Evolutionary conservation across 2,797 vertebrate genomes (phyloP).

Genomic region (Pantherophis alleghaniensis): DNA sequence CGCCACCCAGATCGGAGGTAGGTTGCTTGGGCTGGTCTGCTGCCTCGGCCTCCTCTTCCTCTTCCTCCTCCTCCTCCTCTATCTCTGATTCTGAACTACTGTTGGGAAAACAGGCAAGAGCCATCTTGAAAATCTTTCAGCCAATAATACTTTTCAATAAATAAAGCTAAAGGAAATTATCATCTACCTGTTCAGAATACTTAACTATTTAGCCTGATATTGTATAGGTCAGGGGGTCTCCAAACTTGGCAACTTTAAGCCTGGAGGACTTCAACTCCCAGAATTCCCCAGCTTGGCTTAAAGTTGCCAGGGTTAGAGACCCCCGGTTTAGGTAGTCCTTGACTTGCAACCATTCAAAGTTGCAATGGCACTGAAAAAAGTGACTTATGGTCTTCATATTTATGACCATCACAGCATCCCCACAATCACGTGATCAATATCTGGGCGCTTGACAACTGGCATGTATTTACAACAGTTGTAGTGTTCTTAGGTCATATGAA

Average conservation of each 20-base stretch:
- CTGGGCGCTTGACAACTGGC: background rate
- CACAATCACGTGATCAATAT: background rate
- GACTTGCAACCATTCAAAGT: background rate
- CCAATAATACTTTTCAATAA: background rate
- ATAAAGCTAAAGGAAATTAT: background rate
- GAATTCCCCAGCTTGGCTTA: too few species aligned
- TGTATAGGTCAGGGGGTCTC: background rate
- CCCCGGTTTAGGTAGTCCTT: background rate
- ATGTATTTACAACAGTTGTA: background rate
- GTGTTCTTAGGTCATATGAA: background rate
- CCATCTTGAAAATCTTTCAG: background rate
- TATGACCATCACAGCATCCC: background rate
- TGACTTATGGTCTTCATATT: background rate
- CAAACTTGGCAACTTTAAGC: too few species aligned
- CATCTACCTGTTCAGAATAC: background rate
- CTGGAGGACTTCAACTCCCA: too few species aligned
- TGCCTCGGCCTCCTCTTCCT: conserved; percentile 81
- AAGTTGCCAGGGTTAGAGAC: too few species aligned
- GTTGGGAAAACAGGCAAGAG: conserved; percentile 31
- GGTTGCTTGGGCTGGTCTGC: conserved; percentile 71
- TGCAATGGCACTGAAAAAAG: background rate
- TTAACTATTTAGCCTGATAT: background rate
- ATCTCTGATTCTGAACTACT: conserved; percentile 94
- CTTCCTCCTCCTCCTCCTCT: conserved; percentile 78
- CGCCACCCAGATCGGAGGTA: conserved; percentile 87